Evolutionary conservation across 2,113 vertebrate species (phyloP).

Genomic region (Passer montanus): DNA sequence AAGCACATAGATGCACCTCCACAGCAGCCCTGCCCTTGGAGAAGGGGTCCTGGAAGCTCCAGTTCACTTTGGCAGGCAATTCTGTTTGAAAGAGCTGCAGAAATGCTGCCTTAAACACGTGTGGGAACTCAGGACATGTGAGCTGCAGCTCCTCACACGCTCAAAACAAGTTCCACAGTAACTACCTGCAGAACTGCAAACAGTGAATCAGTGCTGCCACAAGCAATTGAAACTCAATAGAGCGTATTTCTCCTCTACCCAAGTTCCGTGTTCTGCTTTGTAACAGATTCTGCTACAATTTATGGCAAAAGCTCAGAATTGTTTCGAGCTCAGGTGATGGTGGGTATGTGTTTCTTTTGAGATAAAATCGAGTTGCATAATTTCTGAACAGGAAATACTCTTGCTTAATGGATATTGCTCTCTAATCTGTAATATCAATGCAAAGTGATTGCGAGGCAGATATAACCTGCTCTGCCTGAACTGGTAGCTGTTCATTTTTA

Average conservation of each 20-base stretch:
- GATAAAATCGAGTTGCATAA: not conserved
- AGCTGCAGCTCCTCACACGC: not conserved
- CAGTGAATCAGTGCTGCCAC: not conserved
- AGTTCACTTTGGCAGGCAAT: not conserved
- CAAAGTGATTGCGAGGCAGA: not conserved
- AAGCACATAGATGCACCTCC: fast-evolving
- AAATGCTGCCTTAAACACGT: fast-evolving
- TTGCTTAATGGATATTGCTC: not conserved
- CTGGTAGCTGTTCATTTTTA: not conserved
- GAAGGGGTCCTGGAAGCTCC: not conserved
- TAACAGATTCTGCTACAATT: not conserved
- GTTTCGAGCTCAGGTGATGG: not conserved
- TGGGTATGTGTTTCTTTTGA: not conserved
- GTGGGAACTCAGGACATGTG: not conserved
- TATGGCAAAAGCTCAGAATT: not conserved
- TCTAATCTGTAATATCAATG: not conserved
- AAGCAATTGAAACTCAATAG: not conserved
- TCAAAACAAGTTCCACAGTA: not conserved
- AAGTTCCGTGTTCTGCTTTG: not conserved
- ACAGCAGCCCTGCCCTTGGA: not conserved
- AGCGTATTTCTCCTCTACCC: not conserved
- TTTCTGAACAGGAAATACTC: not conserved
- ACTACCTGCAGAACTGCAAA: not conserved
- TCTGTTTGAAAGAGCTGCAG: not conserved
- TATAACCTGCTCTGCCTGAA: not conserved